A percentile compares a stretch with the other conserved stretches of the same genome.
Conservation (phyloP, 2,888 invertebrate species). For the Alsophila aescularia region DNA sequence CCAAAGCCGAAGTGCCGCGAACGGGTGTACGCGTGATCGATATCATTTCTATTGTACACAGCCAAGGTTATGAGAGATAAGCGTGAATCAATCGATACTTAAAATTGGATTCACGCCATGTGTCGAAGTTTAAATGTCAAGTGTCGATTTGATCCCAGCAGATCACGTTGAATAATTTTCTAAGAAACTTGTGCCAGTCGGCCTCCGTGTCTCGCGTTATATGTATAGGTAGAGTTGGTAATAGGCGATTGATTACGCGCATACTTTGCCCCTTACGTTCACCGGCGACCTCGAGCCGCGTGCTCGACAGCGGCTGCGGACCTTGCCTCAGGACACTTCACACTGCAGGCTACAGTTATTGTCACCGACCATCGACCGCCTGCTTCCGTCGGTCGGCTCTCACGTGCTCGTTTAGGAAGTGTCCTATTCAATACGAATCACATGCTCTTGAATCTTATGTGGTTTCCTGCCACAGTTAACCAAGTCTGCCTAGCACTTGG, state of each 20-base stretch:
- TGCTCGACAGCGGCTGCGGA: conserved; percentile 63
- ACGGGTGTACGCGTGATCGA: background rate
- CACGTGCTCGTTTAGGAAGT: conserved; percentile 50
- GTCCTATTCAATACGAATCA: conserved; percentile 31
- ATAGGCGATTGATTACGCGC: conserved; percentile 57
- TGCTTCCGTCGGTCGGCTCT: conserved; percentile 19
- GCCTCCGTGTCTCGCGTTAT: conserved; percentile 30
- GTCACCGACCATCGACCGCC: conserved; percentile 40
- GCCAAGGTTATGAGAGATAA: conserved; percentile 25
- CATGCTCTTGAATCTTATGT: conserved; percentile 44
- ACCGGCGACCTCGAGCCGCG: conserved; percentile 69
- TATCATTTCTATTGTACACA: conserved; percentile 5
- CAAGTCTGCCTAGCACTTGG: background rate
- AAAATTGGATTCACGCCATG: conserved; percentile 10
- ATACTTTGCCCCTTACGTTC: conserved; percentile 70
- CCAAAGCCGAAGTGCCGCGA: background rate
- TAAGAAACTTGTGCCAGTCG: conserved; percentile 21
- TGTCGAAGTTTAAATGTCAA: conserved; percentile 31
- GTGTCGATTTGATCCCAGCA: conserved; percentile 17
- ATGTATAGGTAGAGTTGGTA: conserved; percentile 35
- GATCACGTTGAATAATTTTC: conserved; percentile 17
- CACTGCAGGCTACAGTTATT: conserved; percentile 48
- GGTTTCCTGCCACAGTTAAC: conserved; percentile 19
- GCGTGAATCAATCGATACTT: conserved; percentile 11
- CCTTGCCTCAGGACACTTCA: conserved; percentile 67